These are phyloP conservation scores for Scatophagus argus DNA, from an alignment of 2,113 vertebrate genomes.

Conservation along the genomic window DNA sequence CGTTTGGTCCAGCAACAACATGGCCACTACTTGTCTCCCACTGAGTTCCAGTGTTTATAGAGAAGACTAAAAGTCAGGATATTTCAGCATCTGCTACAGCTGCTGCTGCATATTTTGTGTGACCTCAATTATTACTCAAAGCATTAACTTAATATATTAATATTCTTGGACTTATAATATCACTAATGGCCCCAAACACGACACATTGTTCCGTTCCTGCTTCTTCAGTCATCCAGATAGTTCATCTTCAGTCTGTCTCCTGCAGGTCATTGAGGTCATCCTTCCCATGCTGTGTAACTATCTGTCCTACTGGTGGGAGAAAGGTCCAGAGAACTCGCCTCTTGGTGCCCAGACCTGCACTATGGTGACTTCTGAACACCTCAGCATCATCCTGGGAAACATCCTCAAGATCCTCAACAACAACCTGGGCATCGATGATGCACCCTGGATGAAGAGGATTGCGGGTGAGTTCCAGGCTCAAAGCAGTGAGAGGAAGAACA, in stretches of 20 bases:
- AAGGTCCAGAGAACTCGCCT: slow-evolving; percentile 89
- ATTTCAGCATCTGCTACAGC: slow-evolving; percentile 1
- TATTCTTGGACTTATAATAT: not conserved
- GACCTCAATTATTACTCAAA: too few species aligned
- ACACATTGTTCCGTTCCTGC: not conserved
- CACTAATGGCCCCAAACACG: not conserved
- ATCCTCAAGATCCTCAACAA: slow-evolving; percentile 98
- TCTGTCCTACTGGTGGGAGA: slow-evolving; percentile 97
- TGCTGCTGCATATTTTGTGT: too few species aligned
- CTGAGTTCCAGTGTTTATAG: not conserved
- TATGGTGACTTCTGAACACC: slow-evolving; percentile 93
- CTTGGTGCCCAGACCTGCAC: slow-evolving; percentile 87
- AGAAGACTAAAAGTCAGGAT: not conserved
- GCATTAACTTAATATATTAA: too few species aligned
- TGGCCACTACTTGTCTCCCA: not conserved
- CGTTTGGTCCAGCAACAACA: not conserved
- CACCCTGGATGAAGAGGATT: slow-evolving; percentile 99
- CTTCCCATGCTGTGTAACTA: slow-evolving; percentile 98
- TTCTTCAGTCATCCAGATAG: not conserved
- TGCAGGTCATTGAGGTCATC: slow-evolving; percentile 92
- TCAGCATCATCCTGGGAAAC: slow-evolving; percentile 93
- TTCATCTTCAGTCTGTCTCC: not conserved
- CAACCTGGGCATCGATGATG: slow-evolving; percentile 96
- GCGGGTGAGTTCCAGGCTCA: slow-evolving; percentile 84
- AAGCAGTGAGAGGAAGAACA: not conserved